Base-by-base conservation (phyloP, 2,113 vertebrate genomes). In the Psittacara wagleri region DNA sequence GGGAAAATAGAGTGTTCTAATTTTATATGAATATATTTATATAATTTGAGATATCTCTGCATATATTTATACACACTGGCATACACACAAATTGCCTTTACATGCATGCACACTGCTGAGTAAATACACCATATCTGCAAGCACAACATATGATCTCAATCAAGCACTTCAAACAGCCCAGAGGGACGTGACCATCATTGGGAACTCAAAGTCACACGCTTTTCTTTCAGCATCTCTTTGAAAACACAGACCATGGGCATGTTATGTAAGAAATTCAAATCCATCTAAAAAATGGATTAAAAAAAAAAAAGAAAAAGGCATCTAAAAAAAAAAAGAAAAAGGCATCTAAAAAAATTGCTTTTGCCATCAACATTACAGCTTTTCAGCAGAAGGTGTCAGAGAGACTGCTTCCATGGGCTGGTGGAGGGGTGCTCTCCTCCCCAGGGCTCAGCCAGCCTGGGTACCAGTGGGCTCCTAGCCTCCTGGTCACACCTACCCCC, bases 141-240 rank as follows among this genome's bases (percentile, higher is more conserved):
- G 57, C 55, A 46, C 19, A 78, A 51, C 73, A 57, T 55, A 73
- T 46, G 76, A 90, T 76, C 88, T 59, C 86, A 84, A 6, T 82
- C 69, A 92, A 92, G 57, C 52, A 37, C 73, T 87, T 69, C 62
- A 62, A 81, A 44, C 39, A 77, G 69, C 90, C 86, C 67, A 6
- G 2, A 67, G 94, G 79, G 49, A 35, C 27, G 19, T 4, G 48
- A 83, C n/a, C 44, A 37, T 23, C 43, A 25, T 0, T 82, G 64
- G 74, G 44, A 94, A 86, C 18, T n/a, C 3, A 0, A 80, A 77
- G 35, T 25, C 1, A 0, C 3, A 2, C 1, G 0, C 27, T 86
- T 83, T 57, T 57, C 37, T 73, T 68, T 37, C 35, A 35, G 13
- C 70, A 14, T 33, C 7, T 22, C 22, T 72, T 49, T 39, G 44